Evolutionary conservation across 2,113 vertebrate species (phyloP).

Genomic region (Caloenas nicobarica): DNA sequence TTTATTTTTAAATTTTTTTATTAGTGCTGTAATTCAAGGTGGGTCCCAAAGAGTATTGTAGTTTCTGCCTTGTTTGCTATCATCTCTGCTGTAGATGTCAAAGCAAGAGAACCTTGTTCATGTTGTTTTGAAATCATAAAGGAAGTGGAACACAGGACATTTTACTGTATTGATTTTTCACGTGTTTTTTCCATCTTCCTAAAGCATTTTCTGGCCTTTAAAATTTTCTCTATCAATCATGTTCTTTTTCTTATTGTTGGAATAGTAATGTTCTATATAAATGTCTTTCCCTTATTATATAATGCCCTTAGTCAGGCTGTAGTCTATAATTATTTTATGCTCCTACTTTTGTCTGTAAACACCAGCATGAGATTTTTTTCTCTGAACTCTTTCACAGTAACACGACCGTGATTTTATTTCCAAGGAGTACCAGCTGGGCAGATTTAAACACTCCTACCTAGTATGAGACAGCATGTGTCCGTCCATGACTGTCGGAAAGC

Average conservation of each 20-base stretch:
- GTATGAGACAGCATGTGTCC: not conserved
- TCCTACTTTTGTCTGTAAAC: not conserved
- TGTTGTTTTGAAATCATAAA: not conserved
- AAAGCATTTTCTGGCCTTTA: constrained; percentile 1
- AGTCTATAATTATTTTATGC: constrained; percentile 8
- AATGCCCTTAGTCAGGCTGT: constrained; percentile 2
- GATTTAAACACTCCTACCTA: not conserved
- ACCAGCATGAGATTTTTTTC: not conserved
- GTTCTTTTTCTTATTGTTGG: not conserved
- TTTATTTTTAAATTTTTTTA: not conserved
- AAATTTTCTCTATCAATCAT: not conserved
- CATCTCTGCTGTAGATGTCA: not conserved
- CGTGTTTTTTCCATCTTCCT: not conserved
- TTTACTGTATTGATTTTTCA: constrained; percentile 15
- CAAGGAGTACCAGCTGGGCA: not conserved
- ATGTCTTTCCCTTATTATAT: not conserved
- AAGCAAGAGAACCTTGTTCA: not conserved
- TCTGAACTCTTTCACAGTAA: not conserved
- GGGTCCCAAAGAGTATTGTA: constrained; percentile 1
- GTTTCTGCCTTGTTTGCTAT: constrained; percentile 30
- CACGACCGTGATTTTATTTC: not conserved
- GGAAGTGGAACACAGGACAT: not conserved
- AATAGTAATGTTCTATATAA: not conserved
- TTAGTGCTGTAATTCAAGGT: constrained; percentile 15
- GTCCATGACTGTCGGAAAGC: not conserved